Percentiles rank a stretch among this genome's conserved stretches.
These are phyloP conservation scores for Sisyra terminalis DNA, from an alignment of 2,888 invertebrate species.

Conservation along the genomic window DNA sequence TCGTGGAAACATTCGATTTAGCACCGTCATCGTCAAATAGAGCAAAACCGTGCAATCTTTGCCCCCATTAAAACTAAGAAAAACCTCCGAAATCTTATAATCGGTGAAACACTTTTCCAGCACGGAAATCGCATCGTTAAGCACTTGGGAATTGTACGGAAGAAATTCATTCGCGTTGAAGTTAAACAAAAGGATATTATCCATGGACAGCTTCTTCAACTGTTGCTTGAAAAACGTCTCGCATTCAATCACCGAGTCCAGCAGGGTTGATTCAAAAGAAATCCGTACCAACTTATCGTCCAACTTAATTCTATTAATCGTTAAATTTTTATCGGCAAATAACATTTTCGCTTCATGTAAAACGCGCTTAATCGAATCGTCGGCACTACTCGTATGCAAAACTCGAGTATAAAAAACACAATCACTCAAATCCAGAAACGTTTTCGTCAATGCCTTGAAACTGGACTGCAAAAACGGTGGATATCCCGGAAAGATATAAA, in stretches of 20 bases:
- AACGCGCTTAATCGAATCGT: background rate
- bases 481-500: slow-evolving; percentile 5
- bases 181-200: too few relatives aligned
- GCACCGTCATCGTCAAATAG: slow-evolving; percentile 42
- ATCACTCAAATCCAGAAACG: slow-evolving; percentile 1
- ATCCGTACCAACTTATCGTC: background rate
- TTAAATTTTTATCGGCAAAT: background rate
- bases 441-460: background rate
- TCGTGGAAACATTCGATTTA: slow-evolving; percentile 21
- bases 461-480: background rate
- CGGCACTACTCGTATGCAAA: background rate
- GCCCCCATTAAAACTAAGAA: slow-evolving; percentile 93
- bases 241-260: background rate
- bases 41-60: slow-evolving; percentile 94
- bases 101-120: slow-evolving; percentile 40
- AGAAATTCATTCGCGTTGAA: too few relatives aligned
- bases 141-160: too few relatives aligned
- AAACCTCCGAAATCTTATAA: slow-evolving; percentile 59
- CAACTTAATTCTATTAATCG: background rate
- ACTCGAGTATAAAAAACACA: background rate
- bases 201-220: background rate
- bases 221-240: background rate
- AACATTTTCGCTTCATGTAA: background rate
- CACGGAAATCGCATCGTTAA: slow-evolving; percentile 16
- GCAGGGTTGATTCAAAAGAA: background rate